These are phyloP conservation scores for Lepidocyrtoides sp. DNA, from an alignment of 2,888 invertebrate genomes.

Conservation along the genomic window DNA sequence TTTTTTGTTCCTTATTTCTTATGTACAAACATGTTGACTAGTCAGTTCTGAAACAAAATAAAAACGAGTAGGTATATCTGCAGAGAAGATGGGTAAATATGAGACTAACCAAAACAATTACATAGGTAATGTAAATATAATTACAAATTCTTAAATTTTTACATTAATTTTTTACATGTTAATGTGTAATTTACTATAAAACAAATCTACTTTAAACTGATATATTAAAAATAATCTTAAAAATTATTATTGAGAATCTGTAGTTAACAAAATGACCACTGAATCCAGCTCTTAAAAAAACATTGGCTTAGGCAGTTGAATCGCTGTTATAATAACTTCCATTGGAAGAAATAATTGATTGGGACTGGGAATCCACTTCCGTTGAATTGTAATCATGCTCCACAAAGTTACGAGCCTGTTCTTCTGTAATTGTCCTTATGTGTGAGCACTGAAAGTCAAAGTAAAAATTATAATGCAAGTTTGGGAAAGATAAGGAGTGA, in stretches of 20 bases:
- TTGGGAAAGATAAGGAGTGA: neutral
- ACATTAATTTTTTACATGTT: neutral
- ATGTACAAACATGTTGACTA: neutral
- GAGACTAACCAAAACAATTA: neutral
- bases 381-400: slow-evolving; percentile 43
- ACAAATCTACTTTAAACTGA: neutral
- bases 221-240: neutral
- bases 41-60: neutral
- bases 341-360: neutral
- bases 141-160: too few species aligned
- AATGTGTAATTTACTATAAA: neutral
- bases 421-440: slow-evolving; percentile 39
- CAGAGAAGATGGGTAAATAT: too few species aligned
- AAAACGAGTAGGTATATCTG: neutral
- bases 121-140: neutral
- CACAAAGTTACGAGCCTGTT: slow-evolving; percentile 67
- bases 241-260: neutral
- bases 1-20: neutral
- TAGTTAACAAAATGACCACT: too few species aligned
- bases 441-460: slow-evolving; percentile 59
- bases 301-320: slow-evolving; percentile 37
- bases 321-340: slow-evolving; percentile 47
- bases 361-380: neutral
- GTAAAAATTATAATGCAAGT: neutral
- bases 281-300: too few species aligned